Evolutionary conservation across 64 coral and sea anemone genomes (phyloP), one percentile per base, ranked within the genome.

Genomic region (Catalaphyllia jardinei): DNA sequence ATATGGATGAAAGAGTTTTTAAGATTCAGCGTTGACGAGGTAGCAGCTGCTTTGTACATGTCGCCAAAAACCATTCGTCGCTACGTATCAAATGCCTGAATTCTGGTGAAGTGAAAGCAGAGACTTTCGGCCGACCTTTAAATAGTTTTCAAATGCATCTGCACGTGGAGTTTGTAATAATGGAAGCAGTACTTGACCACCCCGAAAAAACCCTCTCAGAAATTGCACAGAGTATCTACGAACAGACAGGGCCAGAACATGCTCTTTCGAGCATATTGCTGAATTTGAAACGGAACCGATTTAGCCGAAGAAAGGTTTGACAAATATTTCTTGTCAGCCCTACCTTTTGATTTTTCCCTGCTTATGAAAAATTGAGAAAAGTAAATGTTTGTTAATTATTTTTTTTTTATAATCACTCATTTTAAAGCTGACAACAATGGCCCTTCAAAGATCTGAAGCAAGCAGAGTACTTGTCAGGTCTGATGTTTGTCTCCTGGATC

Each of bases 131-230:
- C 4, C 76, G 22, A 52, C 46, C 51, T 1, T 57, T 57, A 2
- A 57, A 57, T 57, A 57, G 54, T 15, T 13, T 57, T 57, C 11
- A 2, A 0, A 94, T 89, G 86, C 92, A 89, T 72, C 73, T 87
- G 49, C 61, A 94, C 30, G 72, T 75, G 87, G 86, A 94, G 49
- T 77, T 77, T 39, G 64, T 83, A 15, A 93, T 88, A 11, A 94
- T 94, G 55, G 92, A 94, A 35, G 79, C 52, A 59, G 71, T 94
- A 4, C 73, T 94, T 46, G 28, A 89, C 63, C 87, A 89, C 51
- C 92, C 73, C 0, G 72, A 94, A 73, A 94, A 77, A 63, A 89
- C 92, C 29, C 87, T 94, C n/a, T 20, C 71, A 29, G 87, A 94
- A 86, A 88, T 89, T 76, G 86, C 63, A 0, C 22, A 86, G 22